Evolutionary conservation across 1,140 invertebrate genomes (phyloP), one percentile per base, ranked within the genome.

Genomic region (Drosophila tristis): DNA sequence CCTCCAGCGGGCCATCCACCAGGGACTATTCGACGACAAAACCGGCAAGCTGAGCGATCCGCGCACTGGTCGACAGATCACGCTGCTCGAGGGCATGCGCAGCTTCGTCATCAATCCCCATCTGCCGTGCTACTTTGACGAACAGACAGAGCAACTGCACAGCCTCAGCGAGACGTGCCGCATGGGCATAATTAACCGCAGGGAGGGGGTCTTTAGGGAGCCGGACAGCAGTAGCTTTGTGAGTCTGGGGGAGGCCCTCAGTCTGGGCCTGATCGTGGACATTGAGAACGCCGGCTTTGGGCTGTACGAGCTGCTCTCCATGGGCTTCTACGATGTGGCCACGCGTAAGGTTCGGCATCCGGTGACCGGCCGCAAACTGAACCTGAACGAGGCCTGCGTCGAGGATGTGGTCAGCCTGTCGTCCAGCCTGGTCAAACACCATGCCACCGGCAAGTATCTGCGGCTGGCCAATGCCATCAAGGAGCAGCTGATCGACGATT

Each of bases 21-120:
- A 97, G 92, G 97, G 97, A 2, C 92, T 97, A 0, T 98, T 98
- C 86, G 95, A 97, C 77, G 96, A 96, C 56, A 93, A 93, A 56
- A 95, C 94, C 1, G 96, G 97, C n/a, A 96, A 96, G 93, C 94
- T 98, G 23, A 94, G 94, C 20, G 96, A 98, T 93, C 95, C 96
- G 9, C 94, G 93, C 31, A 96, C 95, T 2, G 95, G 95, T 23
- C 94, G 95, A 59, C 94, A 95, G 79, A 95, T 97, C 6, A 97
- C 96, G 15, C 91, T 98, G 9, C 95, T 97, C 74, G 97, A 98
- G 92, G 95, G 97, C 5, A 96, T 98, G 89, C 93, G 96, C 35
- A 94, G 95, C 51, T 96, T 95, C 58, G 93, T 97, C 5, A 95
- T 98, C 45, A 96, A 96, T 93, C 96, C 96, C 1, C 94, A 94